A percentile compares a stretch with the other conserved stretches of the same genome.
These are phyloP conservation scores for Zaprionus davidi DNA, from an alignment of 1,140 invertebrate genomes.

Conservation along the genomic window DNA sequence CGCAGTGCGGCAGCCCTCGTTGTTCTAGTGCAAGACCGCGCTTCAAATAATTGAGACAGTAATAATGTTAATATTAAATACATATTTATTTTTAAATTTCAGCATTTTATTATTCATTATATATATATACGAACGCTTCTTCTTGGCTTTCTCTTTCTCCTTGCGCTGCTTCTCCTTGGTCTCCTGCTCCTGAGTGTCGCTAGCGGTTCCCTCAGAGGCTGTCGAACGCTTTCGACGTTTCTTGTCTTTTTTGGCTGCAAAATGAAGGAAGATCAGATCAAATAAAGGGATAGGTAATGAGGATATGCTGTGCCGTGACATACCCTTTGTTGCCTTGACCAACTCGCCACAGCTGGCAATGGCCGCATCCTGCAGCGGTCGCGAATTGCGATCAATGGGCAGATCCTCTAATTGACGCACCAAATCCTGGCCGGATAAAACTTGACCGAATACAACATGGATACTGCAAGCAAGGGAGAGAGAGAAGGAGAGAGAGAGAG, in stretches of 20 bases:
- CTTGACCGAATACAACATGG: slow-evolving; percentile 99
- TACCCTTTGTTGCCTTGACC: slow-evolving; percentile 89
- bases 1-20: too few species aligned
- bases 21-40: too few species aligned
- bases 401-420: slow-evolving; percentile 98
- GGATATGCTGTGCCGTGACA: slow-evolving; percentile 23
- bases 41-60: too few species aligned
- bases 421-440: slow-evolving; percentile 97
- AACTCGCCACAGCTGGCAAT: slow-evolving; percentile 97
- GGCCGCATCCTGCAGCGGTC: slow-evolving; percentile 93
- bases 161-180: slow-evolving; percentile 87
- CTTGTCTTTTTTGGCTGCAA: slow-evolving; percentile 89
- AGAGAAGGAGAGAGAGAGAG: neutral
- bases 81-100: too few species aligned
- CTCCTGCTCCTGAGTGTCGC: slow-evolving; percentile 85
- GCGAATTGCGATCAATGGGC: slow-evolving; percentile 93
- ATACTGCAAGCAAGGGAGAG: slow-evolving; percentile 88
- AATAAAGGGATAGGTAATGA: neutral
- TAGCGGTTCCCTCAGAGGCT: slow-evolving; percentile 68
- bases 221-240: slow-evolving; percentile 85
- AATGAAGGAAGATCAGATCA: slow-evolving; percentile 1
- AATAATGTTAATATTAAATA: too few species aligned
- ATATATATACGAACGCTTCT: slow-evolving; percentile 86
- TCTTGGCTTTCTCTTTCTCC: slow-evolving; percentile 86
- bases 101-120: too few species aligned